phyloP scores from a whole-genome alignment of 2,888 invertebrate genomes.

The Pedicia rivosa region DNA sequence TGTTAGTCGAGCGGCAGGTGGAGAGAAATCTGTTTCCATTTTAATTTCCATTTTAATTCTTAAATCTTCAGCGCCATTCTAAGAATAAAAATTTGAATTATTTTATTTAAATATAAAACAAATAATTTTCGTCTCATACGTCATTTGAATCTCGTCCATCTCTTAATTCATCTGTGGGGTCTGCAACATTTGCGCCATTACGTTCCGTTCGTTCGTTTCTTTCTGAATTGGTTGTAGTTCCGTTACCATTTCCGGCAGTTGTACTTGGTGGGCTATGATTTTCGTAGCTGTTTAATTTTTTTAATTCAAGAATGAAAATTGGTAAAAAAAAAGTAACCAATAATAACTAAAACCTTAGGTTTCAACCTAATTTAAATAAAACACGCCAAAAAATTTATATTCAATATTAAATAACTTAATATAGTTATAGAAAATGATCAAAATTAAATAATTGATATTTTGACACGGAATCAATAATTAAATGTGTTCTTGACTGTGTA shows the following conservation, averaged over 20 bases:
- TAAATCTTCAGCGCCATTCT: conserved; percentile 46
- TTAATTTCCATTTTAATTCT: conserved; percentile 70
- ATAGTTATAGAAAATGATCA: too few relatives aligned
- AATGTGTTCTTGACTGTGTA: too few relatives aligned
- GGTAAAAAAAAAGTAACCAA: too few relatives aligned
- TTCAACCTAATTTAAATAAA: too few relatives aligned
- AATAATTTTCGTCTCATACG: conserved; percentile 16
- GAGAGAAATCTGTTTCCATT: conserved; percentile 36
- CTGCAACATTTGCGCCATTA: conserved; percentile 30
- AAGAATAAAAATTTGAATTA: not conserved
- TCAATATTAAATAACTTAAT: too few relatives aligned
- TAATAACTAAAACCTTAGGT: too few relatives aligned
- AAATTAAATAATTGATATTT: too few relatives aligned
- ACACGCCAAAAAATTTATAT: too few relatives aligned
- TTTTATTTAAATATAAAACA: not conserved
- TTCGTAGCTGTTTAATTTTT: conserved; percentile 22
- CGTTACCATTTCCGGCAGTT: conserved; percentile 24
- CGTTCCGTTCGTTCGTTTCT: conserved; percentile 25
- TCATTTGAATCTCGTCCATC: conserved; percentile 29
- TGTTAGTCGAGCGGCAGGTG: conserved; percentile 28
- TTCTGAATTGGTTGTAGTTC: conserved; percentile 13
- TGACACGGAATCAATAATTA: too few relatives aligned
- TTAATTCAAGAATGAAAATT: too few relatives aligned
- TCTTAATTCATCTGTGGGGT: conserved; percentile 28
- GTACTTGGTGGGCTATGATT: conserved; percentile 31